Percentiles rank a stretch among this genome's conserved stretches.
Evolutionary conservation across 2,113 vertebrate genomes (phyloP).

Genomic region (Saguinus midas): DNA sequence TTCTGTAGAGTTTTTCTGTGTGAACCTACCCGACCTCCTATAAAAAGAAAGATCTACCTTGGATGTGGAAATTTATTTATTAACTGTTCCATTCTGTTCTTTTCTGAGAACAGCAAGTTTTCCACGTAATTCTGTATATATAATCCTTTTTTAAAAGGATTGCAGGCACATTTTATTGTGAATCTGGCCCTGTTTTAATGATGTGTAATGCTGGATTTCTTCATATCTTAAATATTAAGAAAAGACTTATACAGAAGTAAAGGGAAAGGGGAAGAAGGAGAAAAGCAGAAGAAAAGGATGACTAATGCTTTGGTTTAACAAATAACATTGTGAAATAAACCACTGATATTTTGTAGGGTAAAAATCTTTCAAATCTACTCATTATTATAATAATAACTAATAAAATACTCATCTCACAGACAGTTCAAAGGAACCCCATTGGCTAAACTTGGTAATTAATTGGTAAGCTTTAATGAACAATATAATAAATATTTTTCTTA

Average conservation of each 20-base stretch:
- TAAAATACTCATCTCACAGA: constrained; percentile 50
- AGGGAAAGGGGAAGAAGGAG: not conserved
- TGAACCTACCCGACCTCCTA: constrained; percentile 55
- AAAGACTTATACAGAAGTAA: constrained; percentile 32
- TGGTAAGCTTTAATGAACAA: constrained; percentile 46
- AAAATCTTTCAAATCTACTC: constrained; percentile 38
- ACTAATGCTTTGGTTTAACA: constrained; percentile 44
- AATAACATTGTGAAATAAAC: constrained; percentile 59
- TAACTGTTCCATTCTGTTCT: constrained; percentile 47
- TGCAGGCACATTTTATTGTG: not conserved
- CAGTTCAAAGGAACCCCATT: constrained; percentile 20
- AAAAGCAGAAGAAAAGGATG: not conserved
- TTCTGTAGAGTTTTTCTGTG: constrained; percentile 30
- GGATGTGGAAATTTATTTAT: constrained; percentile 51
- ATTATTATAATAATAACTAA: constrained; percentile 62
- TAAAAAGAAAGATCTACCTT: constrained; percentile 49
- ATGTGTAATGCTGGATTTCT: constrained; percentile 46
- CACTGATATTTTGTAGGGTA: constrained; percentile 39
- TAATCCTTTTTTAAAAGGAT: not conserved
- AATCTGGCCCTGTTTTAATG: not conserved
- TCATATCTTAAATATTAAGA: constrained; percentile 42
- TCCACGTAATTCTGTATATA: constrained; percentile 24
- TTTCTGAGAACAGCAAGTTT: constrained; percentile 48
- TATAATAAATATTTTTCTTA: constrained; percentile 55
- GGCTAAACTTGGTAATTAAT: constrained; percentile 61